Base-by-base conservation (phyloP, 2,797 vertebrate species). In the Neostethus bicornis region DNA sequence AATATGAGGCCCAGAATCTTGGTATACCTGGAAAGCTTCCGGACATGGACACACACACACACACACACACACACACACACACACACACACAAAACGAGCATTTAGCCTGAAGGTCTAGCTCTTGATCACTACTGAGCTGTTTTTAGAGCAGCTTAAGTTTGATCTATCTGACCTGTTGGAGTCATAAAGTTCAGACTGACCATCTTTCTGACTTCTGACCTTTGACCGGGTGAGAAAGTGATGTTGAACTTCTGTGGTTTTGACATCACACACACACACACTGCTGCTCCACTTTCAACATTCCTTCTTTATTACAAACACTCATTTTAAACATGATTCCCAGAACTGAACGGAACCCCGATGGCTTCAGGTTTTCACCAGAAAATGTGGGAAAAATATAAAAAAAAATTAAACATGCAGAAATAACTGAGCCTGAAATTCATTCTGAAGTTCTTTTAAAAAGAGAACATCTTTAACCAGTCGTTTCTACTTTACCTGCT, bases 401-500 rank as follows among this genome's bases (percentile, higher is more conserved):
- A n/a, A n/a, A n/a, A n/a, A n/a, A n/a, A n/a, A n/a, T n/a, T n/a
- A n/a, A n/a, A n/a, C n/a, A n/a, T n/a, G n/a, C n/a, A n/a, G n/a
- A n/a, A n/a, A n/a, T n/a, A n/a, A n/a, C n/a, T n/a, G n/a, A n/a
- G n/a, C n/a, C n/a, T n/a, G n/a, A n/a, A n/a, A n/a, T n/a, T n/a
- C n/a, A n/a, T n/a, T n/a, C n/a, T n/a, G n/a, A n/a, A n/a, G n/a
- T n/a, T n/a, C n/a, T n/a, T n/a, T n/a, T n/a, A n/a, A n/a, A n/a
- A n/a, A n/a, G n/a, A n/a, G n/a, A n/a, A n/a, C n/a, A n/a, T n/a
- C n/a, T n/a, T n/a, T n/a, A n/a, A n/a, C n/a, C n/a, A n/a, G n/a
- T n/a, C n/a, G n/a, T n/a, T n/a, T n/a, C n/a, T 1, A 35, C 4
- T 64, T 77, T 85, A 89, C 85, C 87, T 84, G 73, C 49, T 9